These are phyloP conservation scores for Eremobia ochroleuca DNA, from an alignment of 2,888 invertebrate genomes.

Conservation along the genomic window DNA sequence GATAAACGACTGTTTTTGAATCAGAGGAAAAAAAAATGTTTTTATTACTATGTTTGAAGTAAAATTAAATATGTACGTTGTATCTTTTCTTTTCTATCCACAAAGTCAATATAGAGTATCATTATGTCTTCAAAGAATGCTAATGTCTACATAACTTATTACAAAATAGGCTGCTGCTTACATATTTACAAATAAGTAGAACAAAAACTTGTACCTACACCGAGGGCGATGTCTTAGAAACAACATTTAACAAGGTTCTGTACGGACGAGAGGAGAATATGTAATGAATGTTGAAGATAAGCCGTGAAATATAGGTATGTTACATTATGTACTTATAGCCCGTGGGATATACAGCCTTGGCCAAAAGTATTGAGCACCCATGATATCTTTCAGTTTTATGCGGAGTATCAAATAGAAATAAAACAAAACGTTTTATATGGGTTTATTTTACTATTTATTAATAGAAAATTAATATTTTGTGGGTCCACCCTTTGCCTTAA, in stretches of 20 bases:
- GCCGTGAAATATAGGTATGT: slow-evolving; percentile 37
- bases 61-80: background rate
- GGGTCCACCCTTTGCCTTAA: no score
- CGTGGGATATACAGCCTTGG: slow-evolving; percentile 34
- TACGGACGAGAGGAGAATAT: slow-evolving; percentile 43
- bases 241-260: slow-evolving; percentile 52
- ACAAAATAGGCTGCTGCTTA: slow-evolving; percentile 9
- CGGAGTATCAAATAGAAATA: no score
- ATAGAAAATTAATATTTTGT: no score
- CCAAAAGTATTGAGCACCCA: no score
- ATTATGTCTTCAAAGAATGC: background rate
- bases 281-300: slow-evolving; percentile 48
- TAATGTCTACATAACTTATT: background rate
- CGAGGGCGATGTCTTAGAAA: slow-evolving; percentile 35
- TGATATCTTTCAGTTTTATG: no score
- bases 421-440: no score
- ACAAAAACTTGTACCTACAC: slow-evolving; percentile 34
- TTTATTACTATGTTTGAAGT: slow-evolving; percentile 6
- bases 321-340: slow-evolving; percentile 34
- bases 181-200: slow-evolving; percentile 23
- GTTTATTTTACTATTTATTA: no score
- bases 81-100: background rate
- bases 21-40: slow-evolving; percentile 5
- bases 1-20: slow-evolving; percentile 22
- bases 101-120: background rate